These are phyloP conservation scores for Catonia carolina DNA, from an alignment of 2,888 invertebrate species.

Conservation along the genomic window DNA sequence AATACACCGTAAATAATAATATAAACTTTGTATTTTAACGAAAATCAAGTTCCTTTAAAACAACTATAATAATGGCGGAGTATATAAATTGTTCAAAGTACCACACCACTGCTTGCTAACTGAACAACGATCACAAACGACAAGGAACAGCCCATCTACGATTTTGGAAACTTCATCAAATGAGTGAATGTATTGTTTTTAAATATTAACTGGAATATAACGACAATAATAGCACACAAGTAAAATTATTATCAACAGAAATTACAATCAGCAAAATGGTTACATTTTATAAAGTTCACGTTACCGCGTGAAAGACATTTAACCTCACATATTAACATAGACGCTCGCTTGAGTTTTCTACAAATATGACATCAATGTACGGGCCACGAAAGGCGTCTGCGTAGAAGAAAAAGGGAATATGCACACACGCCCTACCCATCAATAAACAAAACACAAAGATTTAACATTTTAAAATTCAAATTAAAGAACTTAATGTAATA, in stretches of 20 bases:
- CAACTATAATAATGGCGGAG: slow-evolving; percentile 5
- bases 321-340: not conserved
- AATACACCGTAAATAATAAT: too few relatives aligned
- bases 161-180: slow-evolving; percentile 5
- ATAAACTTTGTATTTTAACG: too few relatives aligned
- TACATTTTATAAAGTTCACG: not conserved
- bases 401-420: not conserved
- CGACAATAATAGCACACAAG: too few relatives aligned
- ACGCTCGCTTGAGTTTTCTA: slow-evolving; percentile 5
- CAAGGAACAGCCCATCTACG: slow-evolving; percentile 13
- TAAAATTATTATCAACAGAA: not conserved
- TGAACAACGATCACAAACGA: slow-evolving; percentile 11
- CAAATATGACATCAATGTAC: slow-evolving; percentile 16
- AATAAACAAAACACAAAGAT: too few relatives aligned
- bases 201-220: not conserved
- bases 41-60: too few relatives aligned
- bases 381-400: slow-evolving; percentile 9
- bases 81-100: not conserved
- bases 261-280: not conserved
- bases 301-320: too few relatives aligned
- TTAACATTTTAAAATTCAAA: too few relatives aligned
- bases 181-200: not conserved
- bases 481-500: too few relatives aligned
- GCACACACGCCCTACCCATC: too few relatives aligned
- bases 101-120: not conserved